phyloP scores from a whole-genome alignment of 2,888 invertebrate genomes.

The Empis stercorea region DNA sequence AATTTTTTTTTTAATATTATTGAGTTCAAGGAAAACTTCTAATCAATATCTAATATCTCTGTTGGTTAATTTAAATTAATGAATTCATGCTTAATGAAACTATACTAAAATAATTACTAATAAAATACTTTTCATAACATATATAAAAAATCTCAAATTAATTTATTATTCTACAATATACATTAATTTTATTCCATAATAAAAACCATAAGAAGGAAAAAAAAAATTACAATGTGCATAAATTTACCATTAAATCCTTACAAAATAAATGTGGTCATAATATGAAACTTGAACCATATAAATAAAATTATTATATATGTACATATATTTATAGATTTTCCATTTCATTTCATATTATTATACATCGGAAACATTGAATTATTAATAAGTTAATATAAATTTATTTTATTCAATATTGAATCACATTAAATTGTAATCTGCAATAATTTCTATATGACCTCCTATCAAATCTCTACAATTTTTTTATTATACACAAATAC shows the following conservation, averaged over 20 bases:
- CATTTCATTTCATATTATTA: not conserved
- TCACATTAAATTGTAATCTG: conserved; percentile 19
- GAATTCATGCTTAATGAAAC: no score
- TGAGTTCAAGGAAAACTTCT: no score
- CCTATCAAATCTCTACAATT: conserved; percentile 8
- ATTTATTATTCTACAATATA: no score
- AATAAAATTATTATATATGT: not conserved
- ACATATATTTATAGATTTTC: no score
- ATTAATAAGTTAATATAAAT: not conserved
- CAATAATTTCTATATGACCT: conserved; percentile 6
- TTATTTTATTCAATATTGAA: not conserved
- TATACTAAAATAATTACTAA: no score
- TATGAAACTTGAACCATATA: not conserved
- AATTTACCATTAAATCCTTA: not conserved
- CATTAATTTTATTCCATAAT: no score
- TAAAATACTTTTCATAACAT: no score
- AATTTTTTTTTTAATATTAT: no score
- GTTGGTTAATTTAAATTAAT: no score
- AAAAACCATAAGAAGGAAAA: no score
- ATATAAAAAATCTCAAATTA: no score
- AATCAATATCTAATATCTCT: no score
- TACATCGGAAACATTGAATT: not conserved
- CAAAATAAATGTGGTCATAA: not conserved
- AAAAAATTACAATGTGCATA: not conserved
- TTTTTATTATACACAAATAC: conserved; percentile 13